Evolutionary conservation across 1,140 invertebrate genomes (phyloP).

Genomic region (Solenopsis fugax): DNA sequence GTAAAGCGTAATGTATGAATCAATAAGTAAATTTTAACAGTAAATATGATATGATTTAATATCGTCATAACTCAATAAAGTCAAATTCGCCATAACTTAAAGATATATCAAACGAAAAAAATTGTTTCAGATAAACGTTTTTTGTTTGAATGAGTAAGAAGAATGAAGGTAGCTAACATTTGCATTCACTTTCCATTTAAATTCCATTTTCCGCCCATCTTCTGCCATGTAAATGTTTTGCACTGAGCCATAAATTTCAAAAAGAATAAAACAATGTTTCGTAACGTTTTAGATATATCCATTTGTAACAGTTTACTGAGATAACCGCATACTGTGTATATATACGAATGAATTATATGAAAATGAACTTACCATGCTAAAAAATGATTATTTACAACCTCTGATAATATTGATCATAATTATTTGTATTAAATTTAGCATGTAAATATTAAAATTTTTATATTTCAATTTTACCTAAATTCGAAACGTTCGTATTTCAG

Average conservation of each 20-base stretch:
- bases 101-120: slow-evolving; percentile 29
- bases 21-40: not conserved
- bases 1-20: slow-evolving; percentile 7
- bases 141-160: slow-evolving; percentile 46
- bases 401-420: not conserved
- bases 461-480: not conserved
- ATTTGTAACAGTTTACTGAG: slow-evolving; percentile 18
- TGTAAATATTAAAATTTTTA: not conserved
- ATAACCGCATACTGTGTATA: not conserved
- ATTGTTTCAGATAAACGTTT: slow-evolving; percentile 47
- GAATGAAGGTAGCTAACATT: slow-evolving; percentile 48
- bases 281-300: slow-evolving; percentile 22
- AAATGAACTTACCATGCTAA: not conserved
- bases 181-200: slow-evolving; percentile 64
- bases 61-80: slow-evolving; percentile 20
- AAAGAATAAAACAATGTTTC: slow-evolving; percentile 34
- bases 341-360: not conserved
- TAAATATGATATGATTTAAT: slow-evolving; percentile 12
- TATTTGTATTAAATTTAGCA: not conserved
- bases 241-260: slow-evolving; percentile 52
- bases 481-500: no score
- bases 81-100: slow-evolving; percentile 3
- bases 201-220: slow-evolving; percentile 46
- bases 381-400: not conserved
- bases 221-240: slow-evolving; percentile 32